phyloP scores from a whole-genome alignment of 2,888 invertebrate genomes.

The Entomobrya proxima region DNA sequence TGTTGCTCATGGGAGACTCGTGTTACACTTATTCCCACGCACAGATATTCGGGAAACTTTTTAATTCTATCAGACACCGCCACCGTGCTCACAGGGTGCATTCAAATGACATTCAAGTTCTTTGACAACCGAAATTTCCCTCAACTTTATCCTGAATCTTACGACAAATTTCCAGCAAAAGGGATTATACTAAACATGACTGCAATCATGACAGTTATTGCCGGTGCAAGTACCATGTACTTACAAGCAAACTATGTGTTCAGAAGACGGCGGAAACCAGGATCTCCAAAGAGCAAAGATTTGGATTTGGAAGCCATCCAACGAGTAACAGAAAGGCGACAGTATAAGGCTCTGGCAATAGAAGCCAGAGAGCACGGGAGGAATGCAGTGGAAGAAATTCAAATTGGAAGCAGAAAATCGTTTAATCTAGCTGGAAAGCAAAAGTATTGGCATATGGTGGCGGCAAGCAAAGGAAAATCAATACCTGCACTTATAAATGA shows the following conservation, averaged over 20 bases:
- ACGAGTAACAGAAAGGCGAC: neutral
- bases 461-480: neutral
- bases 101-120: neutral
- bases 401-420: neutral
- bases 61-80: neutral
- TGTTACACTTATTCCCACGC: neutral
- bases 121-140: neutral
- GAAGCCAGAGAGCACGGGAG: neutral
- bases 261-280: neutral
- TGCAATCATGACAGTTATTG: neutral
- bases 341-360: neutral
- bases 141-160: neutral
- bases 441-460: neutral
- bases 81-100: neutral
- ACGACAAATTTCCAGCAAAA: neutral
- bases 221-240: neutral
- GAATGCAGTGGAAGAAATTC: neutral
- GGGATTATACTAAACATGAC: neutral
- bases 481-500: neutral
- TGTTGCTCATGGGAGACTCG: neutral
- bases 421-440: neutral
- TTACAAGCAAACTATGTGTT: neutral
- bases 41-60: neutral
- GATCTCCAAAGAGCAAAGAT: neutral
- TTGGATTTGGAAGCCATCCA: neutral